Evolutionary conservation across 2,888 invertebrate species (phyloP), one percentile per base, ranked within the genome.

Genomic region (Rhagonycha lutea): DNA sequence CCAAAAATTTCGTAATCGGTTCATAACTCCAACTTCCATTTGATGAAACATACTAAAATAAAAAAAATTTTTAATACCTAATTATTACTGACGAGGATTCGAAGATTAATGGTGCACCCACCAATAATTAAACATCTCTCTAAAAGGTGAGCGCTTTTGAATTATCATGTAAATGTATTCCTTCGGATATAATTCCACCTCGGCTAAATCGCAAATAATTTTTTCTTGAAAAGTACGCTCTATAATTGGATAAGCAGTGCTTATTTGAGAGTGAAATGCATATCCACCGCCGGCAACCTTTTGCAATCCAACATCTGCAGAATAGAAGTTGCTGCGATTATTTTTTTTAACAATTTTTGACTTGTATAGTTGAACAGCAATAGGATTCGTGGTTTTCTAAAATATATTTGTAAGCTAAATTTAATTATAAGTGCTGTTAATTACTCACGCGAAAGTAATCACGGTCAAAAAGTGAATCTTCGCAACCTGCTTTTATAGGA

Each of bases 191-290:
- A 93, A 86, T 78, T 89, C 89, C 10, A 93, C 89, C 85, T 93
- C 92, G 0, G 90, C 89, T 1, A 92, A 87, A 77, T 94, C 93
- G 80, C 94, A 94, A 72, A 93, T 91, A 84, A 92, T 91, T 68
- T 90, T 88, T 82, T 93, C 93, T 0, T 88, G 89, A 82, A 93
- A 94, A 0, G 91, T 91, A 24, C 89, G 89, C 70, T 89, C 89
- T 83, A 94, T 93, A 24, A 93, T 90, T 78, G 92, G 91, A 85
- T 94, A 94, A 1, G 92, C 93, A 0, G 90, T 90, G 0, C 91
- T 90, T 0, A 90, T 91, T 85, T 94, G 94, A 4, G 92, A 90
- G 82, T 93, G 92, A 85, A 92, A 93, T 0, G 94, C 94, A 83
- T 92, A 94, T 2, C 91, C 92, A 3, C 94, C 94, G 29, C 87